phyloP scores from a whole-genome alignment of 2,113 vertebrate genomes.

The Erpornis zantholeuca region DNA sequence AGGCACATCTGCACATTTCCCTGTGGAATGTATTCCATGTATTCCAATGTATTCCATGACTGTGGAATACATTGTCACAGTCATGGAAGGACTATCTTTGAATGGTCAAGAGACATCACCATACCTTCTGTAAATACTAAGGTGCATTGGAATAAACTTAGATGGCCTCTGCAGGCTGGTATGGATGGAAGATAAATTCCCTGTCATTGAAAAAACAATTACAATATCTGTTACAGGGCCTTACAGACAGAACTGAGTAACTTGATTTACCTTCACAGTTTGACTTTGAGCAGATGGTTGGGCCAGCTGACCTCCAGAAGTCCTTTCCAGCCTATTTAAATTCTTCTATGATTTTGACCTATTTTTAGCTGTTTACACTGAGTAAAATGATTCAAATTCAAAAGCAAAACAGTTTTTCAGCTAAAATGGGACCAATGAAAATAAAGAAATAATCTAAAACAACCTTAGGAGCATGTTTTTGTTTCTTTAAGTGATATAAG shows the following conservation, averaged over 20 bases:
- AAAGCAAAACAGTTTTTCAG: not conserved
- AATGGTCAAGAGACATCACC: not conserved
- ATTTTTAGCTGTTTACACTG: not conserved
- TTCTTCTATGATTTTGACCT: not conserved
- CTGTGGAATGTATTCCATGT: too few species aligned
- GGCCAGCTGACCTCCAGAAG: not conserved
- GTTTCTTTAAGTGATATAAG: not conserved
- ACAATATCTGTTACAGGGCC: not conserved
- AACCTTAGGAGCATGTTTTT: not conserved
- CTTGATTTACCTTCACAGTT: not conserved
- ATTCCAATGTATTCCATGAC: too few species aligned
- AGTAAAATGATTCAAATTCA: not conserved
- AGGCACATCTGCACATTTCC: not conserved
- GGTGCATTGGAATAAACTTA: not conserved
- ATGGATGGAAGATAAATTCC: not conserved
- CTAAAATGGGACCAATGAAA: not conserved
- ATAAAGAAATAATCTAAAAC: not conserved
- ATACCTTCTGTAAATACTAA: not conserved
- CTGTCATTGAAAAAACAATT: not conserved
- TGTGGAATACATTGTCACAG: not conserved
- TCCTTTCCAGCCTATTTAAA: not conserved
- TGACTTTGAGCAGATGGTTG: not conserved
- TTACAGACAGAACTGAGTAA: not conserved
- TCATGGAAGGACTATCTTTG: not conserved
- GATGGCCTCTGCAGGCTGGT: not conserved